These are phyloP conservation scores for Hypolimnas misippus DNA, from an alignment of 2,888 invertebrate genomes.

Conservation along the genomic window DNA sequence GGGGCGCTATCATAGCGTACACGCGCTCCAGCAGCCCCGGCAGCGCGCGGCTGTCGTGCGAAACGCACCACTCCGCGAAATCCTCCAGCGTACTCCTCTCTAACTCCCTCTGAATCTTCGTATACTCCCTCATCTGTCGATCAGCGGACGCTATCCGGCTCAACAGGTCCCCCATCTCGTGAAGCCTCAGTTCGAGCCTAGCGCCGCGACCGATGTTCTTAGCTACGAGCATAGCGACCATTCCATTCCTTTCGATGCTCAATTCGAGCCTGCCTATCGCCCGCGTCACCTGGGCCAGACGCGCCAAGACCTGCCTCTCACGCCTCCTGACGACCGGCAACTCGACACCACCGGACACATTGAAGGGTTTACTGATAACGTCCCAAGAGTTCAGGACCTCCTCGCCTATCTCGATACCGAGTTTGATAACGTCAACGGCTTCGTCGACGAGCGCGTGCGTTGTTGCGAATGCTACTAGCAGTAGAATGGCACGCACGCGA, in stretches of 20 bases:
- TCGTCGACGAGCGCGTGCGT: conserved; percentile 81
- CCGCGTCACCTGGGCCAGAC: conserved; percentile 63
- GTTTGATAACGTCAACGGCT: conserved; percentile 84
- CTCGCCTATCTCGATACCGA: conserved; percentile 85
- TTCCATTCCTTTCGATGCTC: conserved; percentile 59
- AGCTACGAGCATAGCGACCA: conserved; percentile 63
- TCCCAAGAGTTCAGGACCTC: conserved; percentile 87
- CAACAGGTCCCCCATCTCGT: conserved; percentile 85
- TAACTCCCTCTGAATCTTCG: conserved; percentile 76
- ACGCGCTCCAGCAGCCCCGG: conserved; percentile 87
- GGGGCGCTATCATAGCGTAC: conserved; percentile 85
- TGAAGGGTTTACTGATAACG: conserved; percentile 83
- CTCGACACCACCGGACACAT: conserved; percentile 79
- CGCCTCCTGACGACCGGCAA: conserved; percentile 85
- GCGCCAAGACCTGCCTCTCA: conserved; percentile 85
- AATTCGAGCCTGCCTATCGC: conserved; percentile 64
- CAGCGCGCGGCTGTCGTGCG: conserved; percentile 86
- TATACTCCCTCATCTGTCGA: conserved; percentile 84
- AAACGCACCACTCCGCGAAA: conserved; percentile 88
- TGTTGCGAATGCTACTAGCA: conserved; percentile 57
- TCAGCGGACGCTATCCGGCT: conserved; percentile 85
- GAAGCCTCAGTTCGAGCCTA: conserved; percentile 84
- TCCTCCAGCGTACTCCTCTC: conserved; percentile 87
- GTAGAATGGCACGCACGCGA: conserved; percentile 59
- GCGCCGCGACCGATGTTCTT: conserved; percentile 68